Evolutionary conservation across 2,797 vertebrate genomes (phyloP), one percentile per base, ranked within the genome.

Genomic region (Poliocrania exsul): DNA sequence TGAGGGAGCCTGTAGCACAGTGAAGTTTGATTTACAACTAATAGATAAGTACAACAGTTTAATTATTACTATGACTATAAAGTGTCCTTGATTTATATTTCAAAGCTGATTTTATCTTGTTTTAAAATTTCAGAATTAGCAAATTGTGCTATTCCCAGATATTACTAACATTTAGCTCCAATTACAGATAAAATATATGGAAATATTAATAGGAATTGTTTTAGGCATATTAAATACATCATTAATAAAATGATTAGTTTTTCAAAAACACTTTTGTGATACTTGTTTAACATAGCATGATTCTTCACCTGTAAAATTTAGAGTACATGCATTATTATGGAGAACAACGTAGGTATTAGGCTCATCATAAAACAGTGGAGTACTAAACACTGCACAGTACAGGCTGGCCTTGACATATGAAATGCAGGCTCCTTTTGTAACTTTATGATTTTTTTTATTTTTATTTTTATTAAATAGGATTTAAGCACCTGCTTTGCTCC

Each of bases 391-490:
- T 54, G 42, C 25, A 49, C 29, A 51, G 40, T 25, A 67, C 50
- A 75, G n/a, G 51, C 26, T 86, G 73, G 95, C 23, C 16, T 90
- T 88, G 60, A 84, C 58, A 85, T 62, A 44, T 75, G 25, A 95
- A 92, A 88, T 72, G 60, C 56, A 61, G 20, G 26, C 19, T 93
- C 16, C 31, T 80, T 96, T 96, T 93, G 58, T 66, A 93, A 85
- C 46, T 61, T 84, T 49, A 65, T 67, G 49, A 38, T 65, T 86
- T 29, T 75, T 92, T 60, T 72, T 93, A 91, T 72, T 90, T 60
- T 74, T 93, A 92, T 72, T 90, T 96, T 96, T 91, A 93, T 79
- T 71, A 94, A 93, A 85, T 50, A 83, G 56, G 25, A 90, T 93
- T 84, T 94, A 94, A 96, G 35, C 35, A 95, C 23, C 60, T 96